Conservation (phyloP, 2,888 invertebrate genomes). For the Ennomos fuscantarius region DNA sequence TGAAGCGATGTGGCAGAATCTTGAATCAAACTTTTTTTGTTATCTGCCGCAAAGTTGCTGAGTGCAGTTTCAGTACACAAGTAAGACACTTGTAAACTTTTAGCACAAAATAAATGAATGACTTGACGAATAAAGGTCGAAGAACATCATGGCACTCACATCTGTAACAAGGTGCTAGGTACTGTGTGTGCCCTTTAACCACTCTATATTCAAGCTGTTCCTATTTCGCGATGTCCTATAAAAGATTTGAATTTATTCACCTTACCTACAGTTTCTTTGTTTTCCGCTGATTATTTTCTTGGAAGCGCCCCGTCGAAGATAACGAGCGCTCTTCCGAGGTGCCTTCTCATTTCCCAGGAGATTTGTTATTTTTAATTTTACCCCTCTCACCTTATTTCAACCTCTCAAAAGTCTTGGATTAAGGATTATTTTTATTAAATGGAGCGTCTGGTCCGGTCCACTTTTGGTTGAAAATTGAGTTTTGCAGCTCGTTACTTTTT, state of each 20-base stretch:
- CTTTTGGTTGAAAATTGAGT: conserved; percentile 34
- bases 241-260: conserved; percentile 51
- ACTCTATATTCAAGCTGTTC: conserved; percentile 3
- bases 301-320: conserved; percentile 59
- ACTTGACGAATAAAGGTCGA: too few species aligned
- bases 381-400: conserved; percentile 40
- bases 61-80: too few species aligned
- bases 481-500: conserved; percentile 38
- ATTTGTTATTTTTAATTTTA: conserved; percentile 69
- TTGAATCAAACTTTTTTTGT: background rate
- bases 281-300: conserved; percentile 67
- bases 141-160: too few species aligned
- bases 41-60: too few species aligned
- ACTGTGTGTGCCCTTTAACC: background rate
- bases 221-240: conserved; percentile 8
- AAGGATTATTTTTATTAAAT: conserved; percentile 34
- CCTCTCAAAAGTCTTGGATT: conserved; percentile 30
- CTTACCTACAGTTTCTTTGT: conserved; percentile 56
- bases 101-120: too few species aligned
- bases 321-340: conserved; percentile 65
- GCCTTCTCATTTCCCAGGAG: conserved; percentile 67
- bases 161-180: too few species aligned
- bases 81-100: too few species aligned
- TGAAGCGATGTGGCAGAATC: conserved; percentile 4
- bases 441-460: conserved; percentile 28